These are phyloP conservation scores for Uromys caudimaculatus DNA, from an alignment of 2,797 vertebrate species.

Conservation along the genomic window DNA sequence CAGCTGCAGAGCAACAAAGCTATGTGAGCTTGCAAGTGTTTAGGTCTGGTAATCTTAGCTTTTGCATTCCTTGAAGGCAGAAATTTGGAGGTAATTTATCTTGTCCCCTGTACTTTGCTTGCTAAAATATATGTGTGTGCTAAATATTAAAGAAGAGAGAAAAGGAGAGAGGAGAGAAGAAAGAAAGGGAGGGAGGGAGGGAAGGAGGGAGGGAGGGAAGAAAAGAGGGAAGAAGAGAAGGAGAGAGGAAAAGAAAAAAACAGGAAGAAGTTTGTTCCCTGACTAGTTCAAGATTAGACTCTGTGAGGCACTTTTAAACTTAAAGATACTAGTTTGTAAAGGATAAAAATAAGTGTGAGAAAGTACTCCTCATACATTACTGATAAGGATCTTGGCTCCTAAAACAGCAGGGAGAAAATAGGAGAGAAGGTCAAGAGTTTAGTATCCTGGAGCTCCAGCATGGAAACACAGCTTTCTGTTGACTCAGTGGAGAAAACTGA, in stretches of 20 bases:
- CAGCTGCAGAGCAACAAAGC: background rate
- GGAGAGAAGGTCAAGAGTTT: background rate
- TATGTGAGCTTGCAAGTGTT: background rate
- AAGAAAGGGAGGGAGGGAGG: too few relatives aligned
- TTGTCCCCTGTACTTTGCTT: background rate
- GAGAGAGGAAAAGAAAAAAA: too few relatives aligned
- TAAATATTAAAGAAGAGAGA: background rate
- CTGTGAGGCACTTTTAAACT: background rate
- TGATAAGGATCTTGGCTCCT: conserved; percentile 23
- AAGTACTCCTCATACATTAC: background rate
- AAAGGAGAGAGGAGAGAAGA: background rate
- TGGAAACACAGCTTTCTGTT: background rate
- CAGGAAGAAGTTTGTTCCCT: background rate
- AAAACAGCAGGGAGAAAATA: background rate
- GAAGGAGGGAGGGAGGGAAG: too few relatives aligned
- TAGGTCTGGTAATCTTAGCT: background rate
- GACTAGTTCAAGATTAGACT: background rate
- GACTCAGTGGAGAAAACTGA: background rate
- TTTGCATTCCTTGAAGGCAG: background rate
- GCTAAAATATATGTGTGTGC: background rate
- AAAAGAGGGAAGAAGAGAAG: background rate
- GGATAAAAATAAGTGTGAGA: background rate
- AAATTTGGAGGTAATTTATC: background rate
- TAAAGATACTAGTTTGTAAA: background rate
- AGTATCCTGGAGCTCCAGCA: background rate